Conservation (phyloP, 2,113 vertebrate species). For the Gymnorhina tibicen region DNA sequence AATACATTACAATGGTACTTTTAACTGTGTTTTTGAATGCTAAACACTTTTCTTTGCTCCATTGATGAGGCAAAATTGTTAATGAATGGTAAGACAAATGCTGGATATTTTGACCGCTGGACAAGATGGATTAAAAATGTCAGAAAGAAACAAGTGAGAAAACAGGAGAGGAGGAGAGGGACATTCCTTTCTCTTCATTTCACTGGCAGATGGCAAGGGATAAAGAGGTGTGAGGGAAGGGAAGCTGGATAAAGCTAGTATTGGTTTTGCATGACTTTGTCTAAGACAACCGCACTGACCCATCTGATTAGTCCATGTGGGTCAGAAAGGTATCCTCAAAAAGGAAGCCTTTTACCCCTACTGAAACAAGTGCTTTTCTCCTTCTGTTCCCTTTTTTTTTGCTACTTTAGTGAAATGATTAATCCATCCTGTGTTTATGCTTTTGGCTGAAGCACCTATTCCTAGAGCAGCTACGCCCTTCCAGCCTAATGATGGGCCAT, state of each 20-base stretch:
- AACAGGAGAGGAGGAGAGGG: neutral
- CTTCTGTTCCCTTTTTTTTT: neutral
- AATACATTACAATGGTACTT: neutral
- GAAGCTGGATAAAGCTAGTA: neutral
- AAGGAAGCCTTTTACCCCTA: neutral
- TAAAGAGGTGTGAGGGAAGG: neutral
- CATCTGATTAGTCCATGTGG: neutral
- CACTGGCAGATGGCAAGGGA: neutral
- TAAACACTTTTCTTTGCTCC: neutral
- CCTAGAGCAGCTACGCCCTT: neutral
- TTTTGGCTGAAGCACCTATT: slow-evolving; percentile 31
- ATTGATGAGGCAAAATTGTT: neutral
- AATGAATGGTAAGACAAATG: neutral
- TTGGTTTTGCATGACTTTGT: neutral
- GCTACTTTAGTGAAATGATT: neutral
- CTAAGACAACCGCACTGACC: neutral
- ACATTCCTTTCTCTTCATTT: neutral
- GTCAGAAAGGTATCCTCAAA: neutral
- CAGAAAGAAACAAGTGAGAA: neutral
- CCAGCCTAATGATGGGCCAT: neutral
- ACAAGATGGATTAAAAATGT: neutral
- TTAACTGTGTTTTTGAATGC: neutral
- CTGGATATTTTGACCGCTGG: neutral
- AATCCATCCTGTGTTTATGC: neutral
- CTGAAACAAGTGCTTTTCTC: neutral